A percentile compares a stretch with the other conserved stretches of the same genome.
phyloP scores from a whole-genome alignment of 1,140 invertebrate genomes.

The Pomacea maculata region DNA sequence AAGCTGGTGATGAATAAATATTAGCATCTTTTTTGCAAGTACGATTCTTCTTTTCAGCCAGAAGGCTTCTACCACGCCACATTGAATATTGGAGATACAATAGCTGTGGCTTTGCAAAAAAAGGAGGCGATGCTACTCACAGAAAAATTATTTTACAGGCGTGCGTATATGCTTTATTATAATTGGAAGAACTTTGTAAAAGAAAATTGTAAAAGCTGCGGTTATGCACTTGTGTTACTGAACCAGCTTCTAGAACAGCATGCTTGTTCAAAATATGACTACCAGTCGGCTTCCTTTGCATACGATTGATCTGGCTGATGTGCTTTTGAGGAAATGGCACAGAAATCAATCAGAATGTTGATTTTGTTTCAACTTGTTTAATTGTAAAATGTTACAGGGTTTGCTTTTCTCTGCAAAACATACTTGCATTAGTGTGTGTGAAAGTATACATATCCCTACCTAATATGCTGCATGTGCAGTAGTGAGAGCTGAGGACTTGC shows the following conservation, averaged over 20 bases:
- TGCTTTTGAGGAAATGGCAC: too few species aligned
- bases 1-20: neutral
- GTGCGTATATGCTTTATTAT: constrained; percentile 27
- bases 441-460: neutral
- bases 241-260: too few species aligned
- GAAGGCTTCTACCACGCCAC: constrained; percentile 59
- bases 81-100: constrained; percentile 59
- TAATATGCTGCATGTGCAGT: neutral
- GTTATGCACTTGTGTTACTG: too few species aligned
- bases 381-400: too few species aligned
- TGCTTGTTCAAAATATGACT: too few species aligned
- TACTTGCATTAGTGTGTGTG: neutral
- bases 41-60: constrained; percentile 43
- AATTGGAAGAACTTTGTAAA: too few species aligned
- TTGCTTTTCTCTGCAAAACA: too few species aligned
- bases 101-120: constrained; percentile 59
- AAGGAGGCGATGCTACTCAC: constrained; percentile 38
- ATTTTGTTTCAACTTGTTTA: too few species aligned
- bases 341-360: too few species aligned
- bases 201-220: too few species aligned
- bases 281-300: too few species aligned
- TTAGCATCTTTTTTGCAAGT: neutral
- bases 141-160: constrained; percentile 55
- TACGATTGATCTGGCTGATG: too few species aligned
- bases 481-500: neutral